Base-by-base conservation (phyloP, 2,888 invertebrate species). In the Hoplodrina blanda region DNA sequence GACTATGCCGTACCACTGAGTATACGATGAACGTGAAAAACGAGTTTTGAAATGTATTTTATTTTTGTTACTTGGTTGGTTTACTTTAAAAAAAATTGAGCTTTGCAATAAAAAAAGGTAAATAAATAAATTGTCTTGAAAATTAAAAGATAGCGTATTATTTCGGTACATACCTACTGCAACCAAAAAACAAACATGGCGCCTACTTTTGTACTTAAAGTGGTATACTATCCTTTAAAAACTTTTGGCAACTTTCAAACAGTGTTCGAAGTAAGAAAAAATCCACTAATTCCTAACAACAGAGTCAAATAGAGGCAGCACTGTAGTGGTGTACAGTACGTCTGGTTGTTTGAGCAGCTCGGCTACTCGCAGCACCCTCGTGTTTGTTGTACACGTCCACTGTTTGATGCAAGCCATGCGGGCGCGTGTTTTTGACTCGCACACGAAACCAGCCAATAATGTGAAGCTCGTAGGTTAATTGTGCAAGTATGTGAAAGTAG, bases 381-480 rank as follows among this genome's bases (percentile, higher is more conserved):
- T 68, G 62, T 63, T 62, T 77, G 65, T 52, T 53, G 37, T 30
- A 37, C 55, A 20, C 54, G 15, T 13, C 41, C 19, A 20, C 17
- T 50, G 63, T 57, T 30, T 62, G 70, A 17, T 53, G 50, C 25
- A 25, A 17, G 41, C 67, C 50, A 81, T 81, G 77, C 81, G 77
- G 81, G 78, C 57, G 69, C 49, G 62, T 61, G 65, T 66, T 75
- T 80, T 61, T 77, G 56, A 61, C 52, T 57, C 46, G 55, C 55
- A 50, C 60, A 70, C 55, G 56, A 80, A 41, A 61, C 57, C 25
- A 49, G 10, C 37, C 33, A 41, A 41, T 52, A 57, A 59, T 49
- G n/a, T 11, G 54, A 76, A 25, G 5, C 37, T 76, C 49, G 44
- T 50, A 15, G 33, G 25, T 8, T 25, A 25, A 37, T 44, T 76